A percentile compares a stretch with the other conserved stretches of the same genome.
Evolutionary conservation across 37 sponge, comb jelly and placozoan species (phyloP).

Genomic region (Chondrilla cf. caribensis): DNA sequence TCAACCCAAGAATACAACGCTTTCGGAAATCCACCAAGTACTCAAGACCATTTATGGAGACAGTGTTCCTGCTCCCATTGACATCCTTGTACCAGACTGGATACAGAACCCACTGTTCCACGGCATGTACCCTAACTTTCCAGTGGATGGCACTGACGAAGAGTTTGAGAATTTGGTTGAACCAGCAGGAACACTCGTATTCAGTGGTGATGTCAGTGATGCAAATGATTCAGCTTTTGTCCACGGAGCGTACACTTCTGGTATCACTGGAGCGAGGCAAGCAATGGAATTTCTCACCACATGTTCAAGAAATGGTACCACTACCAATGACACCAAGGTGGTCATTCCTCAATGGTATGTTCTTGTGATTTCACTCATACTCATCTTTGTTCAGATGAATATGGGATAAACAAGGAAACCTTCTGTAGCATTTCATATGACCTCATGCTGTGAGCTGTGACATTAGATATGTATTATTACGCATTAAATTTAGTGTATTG

Average conservation of each 20-base stretch:
- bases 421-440: too few relatives aligned
- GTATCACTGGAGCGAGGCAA: background rate
- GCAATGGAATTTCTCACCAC: too few relatives aligned
- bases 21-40: background rate
- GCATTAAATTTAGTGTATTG: too few relatives aligned
- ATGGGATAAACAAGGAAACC: too few relatives aligned
- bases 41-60: slow-evolving; percentile 1
- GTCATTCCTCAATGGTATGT: too few relatives aligned
- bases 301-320: too few relatives aligned
- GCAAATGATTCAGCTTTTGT: background rate
- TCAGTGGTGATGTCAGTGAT: slow-evolving; percentile 10
- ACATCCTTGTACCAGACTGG: slow-evolving; percentile 25
- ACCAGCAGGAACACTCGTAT: background rate
- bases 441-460: too few relatives aligned
- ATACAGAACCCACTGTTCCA: slow-evolving; percentile 16
- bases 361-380: too few relatives aligned
- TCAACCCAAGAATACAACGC: background rate
- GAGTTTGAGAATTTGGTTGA: too few relatives aligned
- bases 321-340: too few relatives aligned
- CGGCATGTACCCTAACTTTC: slow-evolving; percentile 2
- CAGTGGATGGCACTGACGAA: background rate
- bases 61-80: background rate
- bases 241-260: slow-evolving; percentile 2
- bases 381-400: too few relatives aligned
- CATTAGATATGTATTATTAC: too few relatives aligned